Conservation (phyloP, 2,888 invertebrate genomes). For the Crocallis elinguaria region DNA sequence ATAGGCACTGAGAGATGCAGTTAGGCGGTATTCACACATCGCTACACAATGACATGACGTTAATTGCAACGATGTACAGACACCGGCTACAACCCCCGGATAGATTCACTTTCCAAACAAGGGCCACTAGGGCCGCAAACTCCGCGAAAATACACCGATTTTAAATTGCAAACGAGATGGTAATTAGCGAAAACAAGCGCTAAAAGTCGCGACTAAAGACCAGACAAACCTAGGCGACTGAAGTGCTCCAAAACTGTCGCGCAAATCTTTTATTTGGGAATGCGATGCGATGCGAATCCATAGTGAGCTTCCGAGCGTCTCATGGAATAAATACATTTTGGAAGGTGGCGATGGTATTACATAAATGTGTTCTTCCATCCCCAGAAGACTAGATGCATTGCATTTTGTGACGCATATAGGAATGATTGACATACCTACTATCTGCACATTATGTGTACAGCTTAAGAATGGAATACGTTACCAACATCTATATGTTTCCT, state of each 20-base stretch:
- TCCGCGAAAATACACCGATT: conserved; percentile 55
- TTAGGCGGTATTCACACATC: conserved; percentile 61
- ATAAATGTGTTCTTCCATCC: no score
- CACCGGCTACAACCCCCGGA: conserved; percentile 55
- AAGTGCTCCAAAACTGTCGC: neutral
- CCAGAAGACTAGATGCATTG: no score
- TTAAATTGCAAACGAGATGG: conserved; percentile 83
- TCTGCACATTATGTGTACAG: no score
- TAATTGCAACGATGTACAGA: conserved; percentile 61
- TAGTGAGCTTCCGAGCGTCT: no score
- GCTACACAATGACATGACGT: conserved; percentile 52
- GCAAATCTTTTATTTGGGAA: no score
- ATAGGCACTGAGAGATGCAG: conserved; percentile 48
- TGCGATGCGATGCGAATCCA: no score
- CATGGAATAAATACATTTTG: no score
- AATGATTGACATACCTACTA: no score
- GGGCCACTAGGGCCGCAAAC: conserved; percentile 52
- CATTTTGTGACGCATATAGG: no score
- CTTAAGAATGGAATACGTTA: no score
- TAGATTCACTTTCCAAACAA: conserved; percentile 69
- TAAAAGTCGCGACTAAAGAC: conserved; percentile 60
- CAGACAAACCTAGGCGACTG: neutral
- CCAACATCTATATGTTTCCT: no score
- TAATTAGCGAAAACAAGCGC: conserved; percentile 80
- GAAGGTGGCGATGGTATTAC: no score